A percentile compares a stretch with the other conserved stretches of the same genome.
Conservation (phyloP, 2,888 invertebrate genomes). For the Trachelus tabidus region DNA sequence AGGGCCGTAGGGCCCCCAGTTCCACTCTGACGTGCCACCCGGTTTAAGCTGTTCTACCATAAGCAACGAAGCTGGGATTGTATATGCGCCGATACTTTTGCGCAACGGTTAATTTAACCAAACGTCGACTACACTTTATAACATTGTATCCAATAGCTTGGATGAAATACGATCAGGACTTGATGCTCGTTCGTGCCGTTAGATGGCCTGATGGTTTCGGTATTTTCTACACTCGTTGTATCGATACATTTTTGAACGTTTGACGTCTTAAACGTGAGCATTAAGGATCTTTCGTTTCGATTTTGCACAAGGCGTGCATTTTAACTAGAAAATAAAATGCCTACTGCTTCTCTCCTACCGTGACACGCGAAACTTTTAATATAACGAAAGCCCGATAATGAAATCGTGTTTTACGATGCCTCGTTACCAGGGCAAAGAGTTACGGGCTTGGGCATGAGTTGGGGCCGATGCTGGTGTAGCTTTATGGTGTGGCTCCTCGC, state of each 20-base stretch:
- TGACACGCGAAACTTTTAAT: conserved; percentile 42
- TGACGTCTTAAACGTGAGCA: not conserved
- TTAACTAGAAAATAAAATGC: not conserved
- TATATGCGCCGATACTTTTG: not conserved
- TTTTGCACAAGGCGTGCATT: not conserved
- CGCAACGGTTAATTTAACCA: conserved; percentile 1
- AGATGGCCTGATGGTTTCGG: not conserved
- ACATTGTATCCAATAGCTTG: not conserved
- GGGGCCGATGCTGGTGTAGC: conserved; percentile 6
- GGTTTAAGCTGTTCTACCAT: not conserved
- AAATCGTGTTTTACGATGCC: conserved; percentile 64
- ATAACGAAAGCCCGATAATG: conserved; percentile 56
- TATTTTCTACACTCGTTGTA: not conserved
- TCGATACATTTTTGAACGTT: not conserved
- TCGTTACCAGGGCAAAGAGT: conserved; percentile 61
- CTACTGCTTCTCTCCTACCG: conserved; percentile 7
- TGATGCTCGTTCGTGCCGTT: not conserved
- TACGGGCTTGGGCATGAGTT: conserved; percentile 48
- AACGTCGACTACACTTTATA: not conserved
- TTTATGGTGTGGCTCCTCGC: conserved; percentile 1
- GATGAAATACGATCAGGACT: not conserved
- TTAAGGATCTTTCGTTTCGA: not conserved
- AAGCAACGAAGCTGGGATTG: conserved; percentile 1
- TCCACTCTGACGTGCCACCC: conserved; percentile 10
- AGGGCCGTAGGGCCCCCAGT: conserved; percentile 16